Evolutionary conservation across 2,888 invertebrate species (phyloP), one percentile per base, ranked within the genome.

Genomic region (Lepidocyrtinus sp.): DNA sequence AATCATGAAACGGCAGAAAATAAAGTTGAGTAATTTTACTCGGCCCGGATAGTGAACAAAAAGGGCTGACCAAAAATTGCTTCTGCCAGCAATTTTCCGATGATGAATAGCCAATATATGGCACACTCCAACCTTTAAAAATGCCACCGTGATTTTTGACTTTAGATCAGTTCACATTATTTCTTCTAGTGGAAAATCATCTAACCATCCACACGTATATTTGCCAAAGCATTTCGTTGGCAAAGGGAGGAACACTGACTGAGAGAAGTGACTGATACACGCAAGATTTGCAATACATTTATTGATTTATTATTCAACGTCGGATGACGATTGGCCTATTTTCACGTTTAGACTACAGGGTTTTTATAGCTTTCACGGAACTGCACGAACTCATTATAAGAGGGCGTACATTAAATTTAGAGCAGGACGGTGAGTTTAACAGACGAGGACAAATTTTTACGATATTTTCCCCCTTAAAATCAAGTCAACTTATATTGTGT

Each of bases 271-370:
- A 59, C 59, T 59, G 59, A 59, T 59, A 59, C 59, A 59, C 59
- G 59, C 59, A 59, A 59, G 59, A 59, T 59, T 59, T 59, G 59
- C 59, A 59, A 59, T 59, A 59, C 59, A 69, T 69, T 25, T 27
- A 75, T 70, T 64, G 70, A 76, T 76, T 76, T 70, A 76, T 76
- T 76, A 76, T 76, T 76, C 59, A 59, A 76, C 70, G 70, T 50
- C 59, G 64, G 70, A 50, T 76, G 70, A 70, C 64, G 76, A 64
- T 76, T 76, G 76, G 55, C 76, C 76, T 76, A 70, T 76, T 76
- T 76, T 76, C 64, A 64, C 59, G 70, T 26, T 76, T 76, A 70
- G 46, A 61, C 69, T 75, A 9, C 59, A 21, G 59, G 12, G 21
- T 59, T 59, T 59, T 59, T 59, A 59, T 59, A 59, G 59, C 59